Base-by-base conservation (phyloP, 2,113 vertebrate species). In the Sinocyclocheilus rhinocerous region DNA sequence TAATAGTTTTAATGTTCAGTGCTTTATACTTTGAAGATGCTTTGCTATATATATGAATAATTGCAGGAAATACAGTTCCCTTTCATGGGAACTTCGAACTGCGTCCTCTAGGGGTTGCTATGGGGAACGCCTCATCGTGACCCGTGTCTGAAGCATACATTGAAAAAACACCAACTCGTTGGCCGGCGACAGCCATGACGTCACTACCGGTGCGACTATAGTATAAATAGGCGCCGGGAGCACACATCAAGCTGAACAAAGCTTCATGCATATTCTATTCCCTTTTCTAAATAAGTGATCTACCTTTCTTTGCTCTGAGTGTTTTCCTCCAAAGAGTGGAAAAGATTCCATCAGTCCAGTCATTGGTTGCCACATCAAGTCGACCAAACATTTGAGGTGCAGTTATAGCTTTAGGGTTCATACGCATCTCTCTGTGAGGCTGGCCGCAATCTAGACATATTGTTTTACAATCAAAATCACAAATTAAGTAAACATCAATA, bases 341-440 rank as follows among this genome's bases (percentile, higher is more conserved):
- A 92, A 99, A 99, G 88, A 99, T 97, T 69, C 98, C 98, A 83
- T 99, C 98, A 0, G 98, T 99, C 98, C 98, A 99, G 88, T 99
- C 98, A 20, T 98, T 99, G 9, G 98, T 99, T 48, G 97, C 97
- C 36, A 97, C 97, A 24, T 99, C 97, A 0, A 99, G 96, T 61
- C 94, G 95, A 24, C 98, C 98, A 88, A 99, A 99, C 98, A 99
- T 99, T 91, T 99, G 98, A 0, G 97, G 89, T 6, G 97, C 97
- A 0, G 98, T 99, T 85, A 99, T 98, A 61, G 98, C 97, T 94
- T 99, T 99, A 42, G 98, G 98, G 92, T 99, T 99, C 98, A 99
- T 99, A 84, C 98, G 96, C 97, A 99, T 96, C 94, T 99, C 98
- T 90, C 96, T 96, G 91, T 99, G 98, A 29, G 96, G 96, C 77